Base-by-base conservation (phyloP, 2,113 vertebrate species). In the Arenaria interpres region DNA sequence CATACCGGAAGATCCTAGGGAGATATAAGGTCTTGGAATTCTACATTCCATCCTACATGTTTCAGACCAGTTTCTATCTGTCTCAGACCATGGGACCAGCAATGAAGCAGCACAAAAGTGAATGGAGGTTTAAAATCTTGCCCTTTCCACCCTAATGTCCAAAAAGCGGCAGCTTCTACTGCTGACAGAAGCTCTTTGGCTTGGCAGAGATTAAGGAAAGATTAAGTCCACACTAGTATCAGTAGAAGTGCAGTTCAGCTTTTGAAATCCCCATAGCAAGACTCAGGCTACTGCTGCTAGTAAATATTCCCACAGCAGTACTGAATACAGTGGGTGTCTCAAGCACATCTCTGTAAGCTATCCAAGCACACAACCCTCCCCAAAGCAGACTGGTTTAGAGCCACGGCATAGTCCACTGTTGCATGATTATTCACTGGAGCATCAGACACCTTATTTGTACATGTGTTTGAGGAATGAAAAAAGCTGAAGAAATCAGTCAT, bases 21-120 rank as follows among this genome's bases (percentile, higher is more conserved):
- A 85, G 5, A 22, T 18, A 39, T 0, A 43, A 41, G 0, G 2
- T 28, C 67, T 50, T 53, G 23, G 50, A 2, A 0, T 54, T 88
- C 37, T 59, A 53, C n/a, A 71, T 77, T 86, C 7, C 30, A 74
- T 32, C 24, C 46, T 24, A 39, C 2, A 0, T 3, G 6, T 56
- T 92, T 94, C 56, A 85, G 59, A 83, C 18, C 39, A n/a, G 9
- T 53, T 76, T 75, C 35, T 77, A 10, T 67, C n/a, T 83, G 20
- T 7, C 27, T 24, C 60, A 78, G 32, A 77, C 23, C 48, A 66
- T 3, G 6, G 24, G 4, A 82, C 24, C 50, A 78, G 32, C 25
- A 76, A 85, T 32, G 23, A 82, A 82, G 35, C 8, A 54, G 6
- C 28, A 35, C 2, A 7, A 51, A 82, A 85, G 12, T 11, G 4